Evolutionary conservation across 1,140 invertebrate genomes (phyloP).

Genomic region (Amyelois transitella): DNA sequence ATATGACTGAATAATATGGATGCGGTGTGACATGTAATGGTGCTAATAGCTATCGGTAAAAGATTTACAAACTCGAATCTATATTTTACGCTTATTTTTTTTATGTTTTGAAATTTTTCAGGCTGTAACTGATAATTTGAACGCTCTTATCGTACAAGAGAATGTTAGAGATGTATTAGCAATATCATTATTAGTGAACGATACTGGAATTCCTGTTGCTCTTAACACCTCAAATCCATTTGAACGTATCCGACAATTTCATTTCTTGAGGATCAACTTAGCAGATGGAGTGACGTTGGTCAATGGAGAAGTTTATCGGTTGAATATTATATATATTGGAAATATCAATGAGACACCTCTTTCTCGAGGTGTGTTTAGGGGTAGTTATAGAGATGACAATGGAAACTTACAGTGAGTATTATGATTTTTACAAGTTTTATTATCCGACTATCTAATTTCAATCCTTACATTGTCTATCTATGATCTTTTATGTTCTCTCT

Average conservation of each 20-base stretch:
- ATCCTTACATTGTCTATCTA: no score
- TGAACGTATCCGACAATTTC: constrained; percentile 39
- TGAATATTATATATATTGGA: constrained; percentile 46
- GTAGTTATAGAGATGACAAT: constrained; percentile 42
- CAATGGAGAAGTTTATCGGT: constrained; percentile 28
- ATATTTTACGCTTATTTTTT: background rate
- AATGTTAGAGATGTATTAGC: constrained; percentile 48
- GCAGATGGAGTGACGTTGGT: constrained; percentile 31
- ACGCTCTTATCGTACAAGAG: constrained; percentile 43
- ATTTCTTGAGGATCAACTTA: constrained; percentile 52
- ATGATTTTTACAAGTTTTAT: background rate
- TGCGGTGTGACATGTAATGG: no score
- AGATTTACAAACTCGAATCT: no score
- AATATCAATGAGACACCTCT: constrained; percentile 66
- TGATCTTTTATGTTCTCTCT: no score
- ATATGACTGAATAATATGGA: no score
- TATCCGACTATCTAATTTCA: background rate
- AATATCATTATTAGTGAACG: constrained; percentile 27
- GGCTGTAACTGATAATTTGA: constrained; percentile 33
- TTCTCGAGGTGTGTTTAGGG: constrained; percentile 58
- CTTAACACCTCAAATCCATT: constrained; percentile 27
- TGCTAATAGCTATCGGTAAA: no score
- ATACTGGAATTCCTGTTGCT: constrained; percentile 14
- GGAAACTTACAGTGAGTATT: constrained; percentile 48
- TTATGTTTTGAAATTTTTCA: constrained; percentile 24